These are phyloP conservation scores for Athrips mouffetella DNA, from an alignment of 2,888 invertebrate species.

Conservation along the genomic window DNA sequence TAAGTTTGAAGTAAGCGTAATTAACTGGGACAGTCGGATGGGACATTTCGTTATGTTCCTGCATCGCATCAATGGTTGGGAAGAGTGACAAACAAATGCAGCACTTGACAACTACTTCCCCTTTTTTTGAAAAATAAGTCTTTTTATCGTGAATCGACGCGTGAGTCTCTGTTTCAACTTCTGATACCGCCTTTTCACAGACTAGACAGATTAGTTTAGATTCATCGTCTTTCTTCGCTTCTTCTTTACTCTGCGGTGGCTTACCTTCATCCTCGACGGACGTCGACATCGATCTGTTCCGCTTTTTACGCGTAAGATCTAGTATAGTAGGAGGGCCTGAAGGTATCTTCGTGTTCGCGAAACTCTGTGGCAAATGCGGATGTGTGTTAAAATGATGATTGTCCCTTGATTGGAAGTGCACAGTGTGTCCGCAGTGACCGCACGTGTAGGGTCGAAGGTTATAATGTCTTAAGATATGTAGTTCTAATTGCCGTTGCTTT, in stretches of 20 bases:
- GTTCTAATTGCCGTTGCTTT: slow-evolving; percentile 36
- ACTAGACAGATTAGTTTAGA: slow-evolving; percentile 43
- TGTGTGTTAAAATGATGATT: slow-evolving; percentile 52
- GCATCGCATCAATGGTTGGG: slow-evolving; percentile 38
- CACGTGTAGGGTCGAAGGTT: slow-evolving; percentile 64
- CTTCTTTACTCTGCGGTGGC: neutral
- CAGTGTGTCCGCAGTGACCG: slow-evolving; percentile 50
- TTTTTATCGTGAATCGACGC: slow-evolving; percentile 37
- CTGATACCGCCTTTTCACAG: slow-evolving; percentile 45
- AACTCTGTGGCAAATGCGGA: slow-evolving; percentile 25
- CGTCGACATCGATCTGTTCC: neutral
- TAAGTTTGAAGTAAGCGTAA: slow-evolving; percentile 45
- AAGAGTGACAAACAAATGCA: slow-evolving; percentile 55
- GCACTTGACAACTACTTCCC: slow-evolving; percentile 64
- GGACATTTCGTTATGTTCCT: slow-evolving; percentile 48
- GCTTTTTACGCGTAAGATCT: neutral
- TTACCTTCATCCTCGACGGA: neutral
- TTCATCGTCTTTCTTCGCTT: slow-evolving; percentile 7
- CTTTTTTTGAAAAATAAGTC: slow-evolving; percentile 46
- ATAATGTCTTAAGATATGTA: slow-evolving; percentile 70
- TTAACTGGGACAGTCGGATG: slow-evolving; percentile 41
- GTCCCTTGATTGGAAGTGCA: slow-evolving; percentile 38
- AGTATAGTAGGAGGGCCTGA: slow-evolving; percentile 23
- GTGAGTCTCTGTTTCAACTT: slow-evolving; percentile 35
- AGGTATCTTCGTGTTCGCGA: slow-evolving; percentile 31